phyloP scores from a whole-genome alignment of 2,113 vertebrate species.

The Monopterus albus region DNA sequence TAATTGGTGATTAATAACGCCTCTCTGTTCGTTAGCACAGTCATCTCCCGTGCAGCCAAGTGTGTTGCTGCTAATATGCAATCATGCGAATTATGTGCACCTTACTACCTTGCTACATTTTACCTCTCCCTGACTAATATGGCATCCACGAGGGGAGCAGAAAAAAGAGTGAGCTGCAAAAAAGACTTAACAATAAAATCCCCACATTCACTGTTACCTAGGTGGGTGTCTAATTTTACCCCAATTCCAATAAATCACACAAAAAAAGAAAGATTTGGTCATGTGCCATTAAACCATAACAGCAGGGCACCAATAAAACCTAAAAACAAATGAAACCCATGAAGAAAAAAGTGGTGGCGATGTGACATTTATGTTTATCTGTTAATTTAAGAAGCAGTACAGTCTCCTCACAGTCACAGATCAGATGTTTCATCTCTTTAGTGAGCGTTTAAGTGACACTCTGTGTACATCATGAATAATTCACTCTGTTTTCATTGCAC shows the following conservation, averaged over 20 bases:
- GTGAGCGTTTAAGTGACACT: not conserved
- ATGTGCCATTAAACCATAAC: too few relatives aligned
- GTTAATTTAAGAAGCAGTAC: too few relatives aligned
- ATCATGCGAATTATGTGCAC: constrained; percentile 95
- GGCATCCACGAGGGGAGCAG: constrained; percentile 93
- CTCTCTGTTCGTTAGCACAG: constrained; percentile 94
- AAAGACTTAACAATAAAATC: constrained; percentile 63
- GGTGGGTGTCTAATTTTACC: too few relatives aligned
- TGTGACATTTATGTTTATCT: too few relatives aligned
- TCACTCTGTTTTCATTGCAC: not conserved
- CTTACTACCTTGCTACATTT: constrained; percentile 94
- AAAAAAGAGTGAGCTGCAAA: constrained; percentile 79
- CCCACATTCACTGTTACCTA: constrained; percentile 55
- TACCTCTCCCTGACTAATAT: constrained; percentile 90
- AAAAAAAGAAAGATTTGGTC: too few relatives aligned
- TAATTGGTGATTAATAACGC: constrained; percentile 96
- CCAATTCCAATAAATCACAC: too few relatives aligned
- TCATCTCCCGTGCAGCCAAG: constrained; percentile 95
- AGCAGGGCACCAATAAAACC: too few relatives aligned
- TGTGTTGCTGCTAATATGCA: constrained; percentile 98
- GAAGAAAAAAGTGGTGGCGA: too few relatives aligned
- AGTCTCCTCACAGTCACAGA: too few relatives aligned
- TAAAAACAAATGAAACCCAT: too few relatives aligned
- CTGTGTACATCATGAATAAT: not conserved
- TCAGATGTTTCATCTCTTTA: too few relatives aligned